Evolutionary conservation across 2,113 vertebrate species (phyloP).

Genomic region (Archilochus colubris): DNA sequence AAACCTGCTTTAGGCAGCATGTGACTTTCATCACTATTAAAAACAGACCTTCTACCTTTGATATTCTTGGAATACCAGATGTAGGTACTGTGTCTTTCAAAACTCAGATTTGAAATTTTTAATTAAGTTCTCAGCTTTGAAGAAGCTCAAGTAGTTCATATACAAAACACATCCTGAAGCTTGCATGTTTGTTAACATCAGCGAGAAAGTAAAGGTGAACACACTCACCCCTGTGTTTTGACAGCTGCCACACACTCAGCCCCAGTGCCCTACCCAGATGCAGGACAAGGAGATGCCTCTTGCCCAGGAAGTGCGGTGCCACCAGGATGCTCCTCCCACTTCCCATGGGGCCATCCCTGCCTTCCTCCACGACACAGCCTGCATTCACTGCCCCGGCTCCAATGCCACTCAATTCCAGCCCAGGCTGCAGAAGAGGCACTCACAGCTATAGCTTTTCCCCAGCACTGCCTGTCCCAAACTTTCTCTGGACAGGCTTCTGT

Average conservation of each 20-base stretch:
- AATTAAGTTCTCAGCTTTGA: background rate
- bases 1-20: background rate
- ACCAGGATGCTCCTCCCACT: background rate
- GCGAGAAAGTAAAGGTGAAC: background rate
- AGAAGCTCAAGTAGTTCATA: background rate
- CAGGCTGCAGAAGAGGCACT: background rate
- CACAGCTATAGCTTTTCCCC: background rate
- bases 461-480: background rate
- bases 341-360: too few species aligned
- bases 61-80: background rate
- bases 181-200: background rate
- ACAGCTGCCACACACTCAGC: rapidly evolving
- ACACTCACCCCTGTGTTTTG: rapidly evolving
- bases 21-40: background rate
- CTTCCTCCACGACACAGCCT: background rate
- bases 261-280: background rate
- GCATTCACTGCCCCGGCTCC: background rate
- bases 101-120: background rate
- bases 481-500: background rate
- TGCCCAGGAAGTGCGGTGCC: background rate
- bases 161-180: background rate
- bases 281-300: background rate
- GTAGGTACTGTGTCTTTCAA: background rate
- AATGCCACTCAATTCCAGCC: rapidly evolving
- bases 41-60: background rate